A percentile compares a stretch with the other conserved stretches of the same genome.
Evolutionary conservation across 2,797 vertebrate genomes (phyloP).

Genomic region (Syngnathus acus): DNA sequence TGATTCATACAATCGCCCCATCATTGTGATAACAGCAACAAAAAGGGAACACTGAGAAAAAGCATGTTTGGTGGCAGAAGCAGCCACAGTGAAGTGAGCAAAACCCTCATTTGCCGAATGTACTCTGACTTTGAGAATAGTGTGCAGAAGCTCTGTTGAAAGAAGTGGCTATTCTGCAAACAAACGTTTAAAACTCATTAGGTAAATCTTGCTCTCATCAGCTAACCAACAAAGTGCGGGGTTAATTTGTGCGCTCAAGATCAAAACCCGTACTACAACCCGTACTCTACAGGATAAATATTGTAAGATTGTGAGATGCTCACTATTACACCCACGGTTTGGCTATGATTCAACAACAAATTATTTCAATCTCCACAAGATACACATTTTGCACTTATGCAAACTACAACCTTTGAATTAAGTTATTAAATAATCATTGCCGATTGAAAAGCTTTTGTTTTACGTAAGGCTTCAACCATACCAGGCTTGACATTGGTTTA

Average conservation of each 20-base stretch:
- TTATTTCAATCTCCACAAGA: background rate
- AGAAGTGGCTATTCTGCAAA: background rate
- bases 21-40: background rate
- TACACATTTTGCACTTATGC: background rate
- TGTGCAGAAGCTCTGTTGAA: background rate
- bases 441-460: background rate
- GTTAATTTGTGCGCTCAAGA: background rate
- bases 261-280: background rate
- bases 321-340: background rate
- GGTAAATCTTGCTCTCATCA: too few species aligned
- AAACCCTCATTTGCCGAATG: background rate
- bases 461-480: background rate
- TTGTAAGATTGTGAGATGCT: background rate
- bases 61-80: conserved; percentile 11
- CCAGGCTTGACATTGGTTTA: conserved; percentile 1
- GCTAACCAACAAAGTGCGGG: background rate
- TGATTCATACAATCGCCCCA: background rate
- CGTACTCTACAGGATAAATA: background rate
- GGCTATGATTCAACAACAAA: background rate
- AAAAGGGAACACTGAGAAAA: background rate
- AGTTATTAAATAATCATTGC: background rate
- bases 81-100: conserved; percentile 9
- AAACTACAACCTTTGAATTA: background rate
- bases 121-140: conserved; percentile 1
- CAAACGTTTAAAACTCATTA: too few species aligned